These are phyloP conservation scores for Clamator glandarius DNA, from an alignment of 2,797 vertebrate species.

Conservation along the genomic window DNA sequence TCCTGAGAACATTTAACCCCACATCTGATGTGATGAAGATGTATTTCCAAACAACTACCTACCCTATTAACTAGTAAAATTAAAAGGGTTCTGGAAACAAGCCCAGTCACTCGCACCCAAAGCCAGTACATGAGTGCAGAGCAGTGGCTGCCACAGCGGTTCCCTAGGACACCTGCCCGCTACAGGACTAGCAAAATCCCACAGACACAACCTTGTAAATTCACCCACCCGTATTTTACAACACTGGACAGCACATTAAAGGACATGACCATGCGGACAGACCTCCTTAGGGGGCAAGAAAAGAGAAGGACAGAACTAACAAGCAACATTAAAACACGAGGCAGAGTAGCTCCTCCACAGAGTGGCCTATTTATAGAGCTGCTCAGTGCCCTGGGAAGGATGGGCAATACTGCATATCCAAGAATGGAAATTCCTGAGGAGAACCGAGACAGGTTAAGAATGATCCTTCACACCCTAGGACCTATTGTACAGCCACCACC, in stretches of 20 bases:
- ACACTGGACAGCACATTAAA: not conserved
- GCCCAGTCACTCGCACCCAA: not conserved
- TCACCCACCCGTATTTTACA: not conserved
- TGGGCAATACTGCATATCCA: not conserved
- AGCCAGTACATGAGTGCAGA: not conserved
- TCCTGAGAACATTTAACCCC: not conserved
- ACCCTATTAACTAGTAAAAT: not conserved
- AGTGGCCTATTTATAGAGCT: not conserved
- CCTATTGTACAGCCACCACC: not conserved
- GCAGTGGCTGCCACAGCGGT: not conserved
- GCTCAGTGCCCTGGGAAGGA: not conserved
- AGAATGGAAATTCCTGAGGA: not conserved
- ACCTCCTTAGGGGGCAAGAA: not conserved
- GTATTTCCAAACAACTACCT: not conserved
- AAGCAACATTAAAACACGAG: not conserved
- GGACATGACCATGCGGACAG: not conserved
- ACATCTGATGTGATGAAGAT: not conserved
- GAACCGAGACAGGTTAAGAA: not conserved
- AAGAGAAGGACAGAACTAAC: conserved; percentile 19
- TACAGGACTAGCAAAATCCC: not conserved
- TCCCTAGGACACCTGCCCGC: not conserved
- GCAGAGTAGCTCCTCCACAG: conserved; percentile 28
- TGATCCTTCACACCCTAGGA: not conserved
- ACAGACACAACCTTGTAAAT: not conserved
- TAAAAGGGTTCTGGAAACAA: not conserved